Base-by-base conservation (phyloP, 2,888 invertebrate species). In the Nephrotoma flavescens region DNA sequence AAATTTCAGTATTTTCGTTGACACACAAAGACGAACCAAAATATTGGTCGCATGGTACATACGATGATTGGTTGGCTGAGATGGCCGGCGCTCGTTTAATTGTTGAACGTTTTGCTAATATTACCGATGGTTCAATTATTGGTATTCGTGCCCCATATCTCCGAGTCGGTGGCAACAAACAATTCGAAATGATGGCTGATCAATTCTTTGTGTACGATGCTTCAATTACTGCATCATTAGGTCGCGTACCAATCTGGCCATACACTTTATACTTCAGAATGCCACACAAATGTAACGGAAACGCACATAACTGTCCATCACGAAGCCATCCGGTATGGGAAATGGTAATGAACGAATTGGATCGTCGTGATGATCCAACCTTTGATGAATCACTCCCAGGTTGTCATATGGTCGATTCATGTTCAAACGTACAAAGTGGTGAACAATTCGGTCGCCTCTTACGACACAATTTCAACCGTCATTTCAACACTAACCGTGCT, bases 111-210 rank as follows among this genome's bases (percentile, higher is more conserved):
- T 98, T 97, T 90, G 96, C 97, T 87, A 98, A 98, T 91, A 97
- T 98, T 89, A 96, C 97, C 86, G 97, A 98, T 90, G 97, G 97
- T 83, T 96, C 97, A 5, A 96, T 98, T 88, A 96, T 97, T 89
- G 97, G 97, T 15, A 93, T 97, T 88, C 94, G 97, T 71, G 97
- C 97, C 1, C 97, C 97, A 4, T 97, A 97, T 90, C 93, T 97
- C 86, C 94, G 97, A 86, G 97, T 97, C 0, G 98, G 98, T 88
- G 98, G 98, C 88, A 97, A 98, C 93, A 97, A 95, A 89, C 97
- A 98, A 92, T 98, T 98, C 91, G 96, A 97, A 92, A 98, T 98
- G 97, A 98, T 98, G 98, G 95, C 96, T 87, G 97, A 98, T 91
- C 97, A 98, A 91, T 97, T 96, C 92, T 98, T 98, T 91, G 95